Conservation (phyloP, 2,888 invertebrate species). For the Eupeodes luniger region DNA sequence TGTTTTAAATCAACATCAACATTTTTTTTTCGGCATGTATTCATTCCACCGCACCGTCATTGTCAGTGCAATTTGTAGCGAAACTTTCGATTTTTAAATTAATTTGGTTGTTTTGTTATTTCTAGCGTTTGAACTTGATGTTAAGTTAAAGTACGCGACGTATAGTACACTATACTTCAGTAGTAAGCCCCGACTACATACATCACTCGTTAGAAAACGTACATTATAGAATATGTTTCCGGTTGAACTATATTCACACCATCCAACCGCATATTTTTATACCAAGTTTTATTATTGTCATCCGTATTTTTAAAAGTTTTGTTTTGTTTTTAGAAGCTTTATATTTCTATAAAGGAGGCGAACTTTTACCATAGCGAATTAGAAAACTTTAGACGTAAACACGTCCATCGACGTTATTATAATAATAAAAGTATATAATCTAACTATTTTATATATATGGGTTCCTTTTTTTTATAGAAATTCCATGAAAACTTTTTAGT, state of each 20-base stretch:
- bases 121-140: too few species aligned
- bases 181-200: too few species aligned
- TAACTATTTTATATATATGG: not conserved
- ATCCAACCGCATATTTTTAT: not conserved
- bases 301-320: not conserved
- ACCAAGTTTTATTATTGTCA: not conserved
- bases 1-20: too few species aligned
- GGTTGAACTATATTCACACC: not conserved
- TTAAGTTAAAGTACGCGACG: too few species aligned
- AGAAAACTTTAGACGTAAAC: constrained; percentile 4
- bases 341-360: not conserved
- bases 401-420: constrained; percentile 7
- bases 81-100: too few species aligned
- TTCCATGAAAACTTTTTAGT: not conserved
- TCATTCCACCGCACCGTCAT: too few species aligned
- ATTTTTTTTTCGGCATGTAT: too few species aligned
- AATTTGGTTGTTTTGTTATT: too few species aligned
- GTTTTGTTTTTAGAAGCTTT: not conserved
- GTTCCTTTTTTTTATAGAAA: not conserved
- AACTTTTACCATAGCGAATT: not conserved
- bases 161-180: too few species aligned
- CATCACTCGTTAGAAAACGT: too few species aligned
- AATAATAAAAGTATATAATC: not conserved
- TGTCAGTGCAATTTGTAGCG: too few species aligned
- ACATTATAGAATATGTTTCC: not conserved